Percentiles rank a stretch among this genome's conserved stretches.
Evolutionary conservation across 2,797 vertebrate species (phyloP).

Genomic region (Sebastolobus altivelis): DNA sequence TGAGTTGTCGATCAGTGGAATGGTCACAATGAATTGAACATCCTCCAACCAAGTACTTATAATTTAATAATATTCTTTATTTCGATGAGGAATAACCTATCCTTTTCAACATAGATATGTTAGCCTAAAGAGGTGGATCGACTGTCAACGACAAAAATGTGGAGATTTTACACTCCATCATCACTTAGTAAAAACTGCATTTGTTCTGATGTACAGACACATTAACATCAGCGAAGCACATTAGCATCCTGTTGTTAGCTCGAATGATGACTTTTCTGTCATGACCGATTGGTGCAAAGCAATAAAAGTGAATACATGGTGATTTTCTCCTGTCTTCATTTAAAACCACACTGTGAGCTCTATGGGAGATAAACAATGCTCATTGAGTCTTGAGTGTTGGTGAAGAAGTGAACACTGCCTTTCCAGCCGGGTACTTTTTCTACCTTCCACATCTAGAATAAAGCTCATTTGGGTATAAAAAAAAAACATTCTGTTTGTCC

Average conservation of each 20-base stretch:
- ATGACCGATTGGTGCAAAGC: slow-evolving; percentile 74
- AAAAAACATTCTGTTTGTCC: too few species aligned
- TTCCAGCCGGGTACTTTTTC: not conserved
- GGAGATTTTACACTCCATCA: slow-evolving; percentile 7
- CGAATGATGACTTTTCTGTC: slow-evolving; percentile 68
- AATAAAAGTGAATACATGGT: slow-evolving; percentile 76
- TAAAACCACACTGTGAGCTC: not conserved
- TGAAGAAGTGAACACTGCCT: not conserved
- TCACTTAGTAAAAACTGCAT: slow-evolving; percentile 30
- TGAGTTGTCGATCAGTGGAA: slow-evolving; percentile 3
- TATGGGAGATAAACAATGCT: not conserved
- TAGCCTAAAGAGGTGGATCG: not conserved
- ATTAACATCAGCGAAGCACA: slow-evolving; percentile 59
- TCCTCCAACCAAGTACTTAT: slow-evolving; percentile 2
- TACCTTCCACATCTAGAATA: not conserved
- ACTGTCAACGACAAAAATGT: not conserved
- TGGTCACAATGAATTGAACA: not conserved
- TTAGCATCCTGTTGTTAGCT: slow-evolving; percentile 52
- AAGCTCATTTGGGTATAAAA: too few species aligned
- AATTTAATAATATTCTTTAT: slow-evolving; percentile 23
- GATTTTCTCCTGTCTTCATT: slow-evolving; percentile 34
- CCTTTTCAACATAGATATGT: not conserved
- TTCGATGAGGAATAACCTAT: slow-evolving; percentile 37
- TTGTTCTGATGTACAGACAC: slow-evolving; percentile 50
- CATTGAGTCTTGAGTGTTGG: not conserved